These are phyloP conservation scores for Cyprinus carpio DNA, from an alignment of 2,113 vertebrate genomes.

Conservation along the genomic window DNA sequence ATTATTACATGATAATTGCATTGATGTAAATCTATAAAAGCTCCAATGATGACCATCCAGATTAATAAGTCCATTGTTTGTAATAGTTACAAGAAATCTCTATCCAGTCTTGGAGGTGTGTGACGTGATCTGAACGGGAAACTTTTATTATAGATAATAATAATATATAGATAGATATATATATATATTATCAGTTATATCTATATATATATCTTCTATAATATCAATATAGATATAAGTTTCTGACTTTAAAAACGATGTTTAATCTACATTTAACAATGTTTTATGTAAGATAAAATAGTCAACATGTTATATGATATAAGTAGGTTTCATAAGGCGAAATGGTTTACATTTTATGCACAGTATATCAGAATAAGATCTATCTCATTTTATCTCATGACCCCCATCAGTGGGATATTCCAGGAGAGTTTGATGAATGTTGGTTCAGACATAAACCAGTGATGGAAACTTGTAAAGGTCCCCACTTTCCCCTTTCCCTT, in stretches of 20 bases:
- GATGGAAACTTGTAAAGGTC: conserved; percentile 32
- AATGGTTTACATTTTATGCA: background rate
- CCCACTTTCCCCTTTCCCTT: conserved; percentile 43
- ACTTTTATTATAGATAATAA: too few relatives aligned
- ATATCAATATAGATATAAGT: too few relatives aligned
- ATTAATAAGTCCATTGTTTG: background rate
- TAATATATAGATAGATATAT: too few relatives aligned
- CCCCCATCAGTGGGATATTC: background rate
- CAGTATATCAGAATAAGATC: background rate
- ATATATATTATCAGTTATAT: too few relatives aligned
- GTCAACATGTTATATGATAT: background rate
- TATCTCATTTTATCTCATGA: background rate
- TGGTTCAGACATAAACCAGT: background rate
- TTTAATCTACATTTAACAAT: background rate
- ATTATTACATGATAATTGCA: background rate
- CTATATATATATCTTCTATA: too few relatives aligned
- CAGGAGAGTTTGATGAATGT: background rate
- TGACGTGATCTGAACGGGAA: too few relatives aligned
- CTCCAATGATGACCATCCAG: background rate
- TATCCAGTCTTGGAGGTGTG: too few relatives aligned
- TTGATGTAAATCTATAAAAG: background rate
- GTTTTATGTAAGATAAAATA: background rate
- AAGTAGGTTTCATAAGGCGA: background rate
- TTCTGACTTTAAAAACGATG: background rate
- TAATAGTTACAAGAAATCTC: background rate